Base-by-base conservation (phyloP, 1,140 invertebrate species). In the Chrysopa pallens region DNA sequence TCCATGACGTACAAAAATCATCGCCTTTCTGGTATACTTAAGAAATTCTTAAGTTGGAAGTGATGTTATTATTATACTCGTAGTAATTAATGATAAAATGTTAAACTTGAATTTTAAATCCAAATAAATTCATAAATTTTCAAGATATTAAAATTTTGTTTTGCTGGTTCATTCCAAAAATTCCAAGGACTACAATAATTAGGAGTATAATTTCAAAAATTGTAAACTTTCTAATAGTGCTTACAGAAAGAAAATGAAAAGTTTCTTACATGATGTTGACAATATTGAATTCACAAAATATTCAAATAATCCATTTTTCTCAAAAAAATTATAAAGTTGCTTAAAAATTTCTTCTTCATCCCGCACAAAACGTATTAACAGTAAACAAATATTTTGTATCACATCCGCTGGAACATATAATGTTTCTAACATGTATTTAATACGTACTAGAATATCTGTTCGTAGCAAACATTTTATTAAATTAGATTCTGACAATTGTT, bases 401-500 rank as follows among this genome's bases (percentile, higher is more conserved):
- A 23, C 17, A 23, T 23, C 17, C 17, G 17, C 2, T 23, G 17
- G 17, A 23, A 23, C 17, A 23, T 5, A 3, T 23, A 23, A 23
- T 23, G 17, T 23, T 23, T 23, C 54, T 40, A 61, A 61, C 39
- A 44, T 48, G 50, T 58, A 83, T 70, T 62, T 74, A 29, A 78
- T 70, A 56, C 76, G 69, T 42, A 75, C 63, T 33, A 89, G 55
- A 48, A 92, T 72, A 56, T 87, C 77, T 42, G 85, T 84, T 48
- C 85, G 67, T 8, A 84, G 50, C 13, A 85, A 58, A 40, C 77
- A 79, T 56, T 78, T 69, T 28, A 84, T 68, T 1, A 84, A 59
- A 65, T 87, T 80, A 12, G 78, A 66, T 63, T 83, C 83, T 8
- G 78, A 74, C 38, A 92, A 59, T 56, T 91, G 80, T 55, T 79